These are phyloP conservation scores for Lochmaea capreae DNA, from an alignment of 2,888 invertebrate genomes.

Conservation along the genomic window DNA sequence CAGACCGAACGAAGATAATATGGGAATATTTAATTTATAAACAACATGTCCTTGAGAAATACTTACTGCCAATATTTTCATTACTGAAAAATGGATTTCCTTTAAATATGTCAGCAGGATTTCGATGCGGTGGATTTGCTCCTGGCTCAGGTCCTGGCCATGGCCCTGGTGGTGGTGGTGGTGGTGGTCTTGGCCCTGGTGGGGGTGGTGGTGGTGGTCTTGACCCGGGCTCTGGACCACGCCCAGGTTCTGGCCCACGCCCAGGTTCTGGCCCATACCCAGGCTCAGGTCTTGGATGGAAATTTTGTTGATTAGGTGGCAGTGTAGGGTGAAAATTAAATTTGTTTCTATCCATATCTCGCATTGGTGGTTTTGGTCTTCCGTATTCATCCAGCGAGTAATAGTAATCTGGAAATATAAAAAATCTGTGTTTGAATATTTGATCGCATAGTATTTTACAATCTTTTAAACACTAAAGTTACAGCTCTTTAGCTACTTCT, in stretches of 20 bases:
- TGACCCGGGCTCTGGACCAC: not conserved
- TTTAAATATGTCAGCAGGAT: constrained; percentile 34
- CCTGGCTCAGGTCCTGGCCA: not conserved
- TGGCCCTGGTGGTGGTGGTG: not conserved
- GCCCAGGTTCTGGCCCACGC: not conserved
- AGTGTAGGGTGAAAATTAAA: constrained; percentile 42
- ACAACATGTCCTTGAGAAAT: not conserved
- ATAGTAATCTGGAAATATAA: not conserved
- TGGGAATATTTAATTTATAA: no score
- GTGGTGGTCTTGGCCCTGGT: not conserved
- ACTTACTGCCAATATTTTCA: not conserved
- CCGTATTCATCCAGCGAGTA: constrained; percentile 17
- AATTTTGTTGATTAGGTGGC: constrained; percentile 33
- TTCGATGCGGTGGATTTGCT: not conserved
- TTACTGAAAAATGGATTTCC: constrained; percentile 41
- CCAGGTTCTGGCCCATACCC: not conserved
- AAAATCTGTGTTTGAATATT: no score
- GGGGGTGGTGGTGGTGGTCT: not conserved
- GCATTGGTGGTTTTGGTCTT: not conserved
- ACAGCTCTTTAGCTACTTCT: no score
- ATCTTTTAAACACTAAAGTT: no score
- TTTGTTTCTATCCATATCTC: constrained; percentile 37
- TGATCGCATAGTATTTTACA: no score
- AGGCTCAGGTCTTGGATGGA: constrained; percentile 29
- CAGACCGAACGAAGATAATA: no score